These are phyloP conservation scores for Acleris cristana DNA, from an alignment of 2,888 invertebrate species.

Conservation along the genomic window DNA sequence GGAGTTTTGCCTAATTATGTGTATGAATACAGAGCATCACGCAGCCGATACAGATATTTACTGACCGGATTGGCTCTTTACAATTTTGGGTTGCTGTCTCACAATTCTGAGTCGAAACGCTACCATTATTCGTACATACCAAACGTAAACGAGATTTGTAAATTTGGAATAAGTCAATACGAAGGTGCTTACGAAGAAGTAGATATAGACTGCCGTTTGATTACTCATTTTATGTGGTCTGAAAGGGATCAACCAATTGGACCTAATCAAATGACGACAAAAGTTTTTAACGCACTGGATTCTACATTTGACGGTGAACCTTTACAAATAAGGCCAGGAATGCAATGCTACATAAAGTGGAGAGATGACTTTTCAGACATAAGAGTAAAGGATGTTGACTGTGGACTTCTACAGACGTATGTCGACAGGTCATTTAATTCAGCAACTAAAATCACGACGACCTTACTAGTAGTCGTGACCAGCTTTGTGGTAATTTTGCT, in stretches of 20 bases:
- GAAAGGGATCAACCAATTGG: not conserved
- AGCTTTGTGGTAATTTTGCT: not conserved
- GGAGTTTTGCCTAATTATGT: constrained; percentile 19
- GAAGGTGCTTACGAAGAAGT: constrained; percentile 1
- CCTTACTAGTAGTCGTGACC: constrained; percentile 1
- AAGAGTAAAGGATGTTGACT: constrained; percentile 7
- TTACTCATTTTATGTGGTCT: constrained; percentile 21
- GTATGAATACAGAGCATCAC: constrained; percentile 16
- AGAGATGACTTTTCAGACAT: not conserved
- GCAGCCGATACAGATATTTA: constrained; percentile 19
- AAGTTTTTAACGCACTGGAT: constrained; percentile 17
- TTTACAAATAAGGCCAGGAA: constrained; percentile 4
- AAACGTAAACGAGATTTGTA: constrained; percentile 15
- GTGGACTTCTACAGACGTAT: constrained; percentile 26
- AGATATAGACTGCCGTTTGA: constrained; percentile 30
- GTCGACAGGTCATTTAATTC: constrained; percentile 21
- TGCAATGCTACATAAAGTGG: constrained; percentile 30
- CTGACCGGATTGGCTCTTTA: constrained; percentile 25
- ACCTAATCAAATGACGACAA: not conserved
- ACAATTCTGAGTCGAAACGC: not conserved
- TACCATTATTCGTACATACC: constrained; percentile 10
- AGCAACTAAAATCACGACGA: constrained; percentile 8
- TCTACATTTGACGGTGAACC: constrained; percentile 18
- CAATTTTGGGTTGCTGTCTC: constrained; percentile 19
- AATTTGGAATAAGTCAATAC: constrained; percentile 13